phyloP scores from a whole-genome alignment of 1,140 invertebrate genomes.

The Papilio dardanus region DNA sequence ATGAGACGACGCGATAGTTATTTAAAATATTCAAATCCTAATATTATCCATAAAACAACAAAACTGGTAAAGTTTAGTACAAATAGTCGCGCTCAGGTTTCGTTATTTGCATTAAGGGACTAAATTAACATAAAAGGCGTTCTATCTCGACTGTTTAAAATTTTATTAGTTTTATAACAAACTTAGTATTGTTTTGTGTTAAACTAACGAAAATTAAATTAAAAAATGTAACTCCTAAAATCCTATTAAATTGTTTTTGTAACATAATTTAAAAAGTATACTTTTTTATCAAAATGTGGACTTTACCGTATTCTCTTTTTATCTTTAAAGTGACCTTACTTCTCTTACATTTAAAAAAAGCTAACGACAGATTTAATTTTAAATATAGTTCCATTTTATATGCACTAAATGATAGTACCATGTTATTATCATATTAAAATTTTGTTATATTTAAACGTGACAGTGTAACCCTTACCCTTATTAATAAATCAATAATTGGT shows the following conservation, averaged over 20 bases:
- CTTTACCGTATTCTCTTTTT: not conserved
- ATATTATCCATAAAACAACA: conserved; percentile 1
- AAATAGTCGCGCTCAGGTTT: conserved; percentile 9
- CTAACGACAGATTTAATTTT: too few species aligned
- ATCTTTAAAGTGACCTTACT: not conserved
- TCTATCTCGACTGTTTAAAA: not conserved
- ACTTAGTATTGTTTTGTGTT: not conserved
- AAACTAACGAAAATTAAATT: not conserved
- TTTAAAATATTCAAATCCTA: conserved; percentile 4
- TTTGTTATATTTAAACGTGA: not conserved
- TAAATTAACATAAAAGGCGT: conserved; percentile 7
- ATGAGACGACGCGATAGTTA: too few species aligned
- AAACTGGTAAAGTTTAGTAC: not conserved
- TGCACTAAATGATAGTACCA: too few species aligned
- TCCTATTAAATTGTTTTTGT: not conserved
- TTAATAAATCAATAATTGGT: not conserved
- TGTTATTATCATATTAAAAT: not conserved
- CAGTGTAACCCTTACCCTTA: not conserved
- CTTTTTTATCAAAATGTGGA: not conserved
- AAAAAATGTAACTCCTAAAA: not conserved
- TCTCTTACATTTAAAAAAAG: too few species aligned
- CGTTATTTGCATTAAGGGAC: conserved; percentile 14
- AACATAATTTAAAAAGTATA: too few species aligned
- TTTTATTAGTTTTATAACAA: conserved; percentile 5
- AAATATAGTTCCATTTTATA: not conserved